Evolutionary conservation across 2,113 vertebrate species (phyloP).

Genomic region (Hemichromis elongatus): DNA sequence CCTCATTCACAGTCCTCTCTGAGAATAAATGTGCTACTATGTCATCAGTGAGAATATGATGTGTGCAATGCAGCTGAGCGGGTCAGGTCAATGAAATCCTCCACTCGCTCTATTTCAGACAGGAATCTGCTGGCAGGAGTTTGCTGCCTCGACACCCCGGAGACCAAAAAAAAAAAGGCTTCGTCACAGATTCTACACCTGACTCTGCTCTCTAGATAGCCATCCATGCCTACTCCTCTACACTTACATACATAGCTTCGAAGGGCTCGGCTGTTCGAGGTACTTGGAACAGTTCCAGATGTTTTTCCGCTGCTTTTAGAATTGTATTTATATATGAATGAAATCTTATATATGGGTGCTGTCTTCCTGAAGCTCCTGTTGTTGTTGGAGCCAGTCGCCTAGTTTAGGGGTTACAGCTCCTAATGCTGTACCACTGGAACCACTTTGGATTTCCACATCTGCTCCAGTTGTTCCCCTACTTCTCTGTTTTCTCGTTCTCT

Average conservation of each 20-base stretch:
- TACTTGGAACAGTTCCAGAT: background rate
- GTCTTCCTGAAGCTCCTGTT: background rate
- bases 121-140: constrained; percentile 24
- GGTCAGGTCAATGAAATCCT: constrained; percentile 19
- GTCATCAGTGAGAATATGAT: constrained; percentile 19
- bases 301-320: background rate
- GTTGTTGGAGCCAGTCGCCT: background rate
- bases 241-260: background rate
- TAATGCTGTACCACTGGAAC: background rate
- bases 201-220: background rate
- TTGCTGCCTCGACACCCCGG: background rate
- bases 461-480: background rate
- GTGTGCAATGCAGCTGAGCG: constrained; percentile 13
- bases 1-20: background rate
- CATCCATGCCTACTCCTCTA: background rate
- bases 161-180: background rate
- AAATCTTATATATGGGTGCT: background rate
- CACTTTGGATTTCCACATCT: background rate
- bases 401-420: background rate
- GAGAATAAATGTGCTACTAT: constrained; percentile 35
- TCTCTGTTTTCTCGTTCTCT: background rate
- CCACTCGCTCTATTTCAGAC: constrained; percentile 41
- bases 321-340: background rate
- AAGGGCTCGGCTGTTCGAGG: background rate
- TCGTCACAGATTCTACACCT: constrained; percentile 16